These are phyloP conservation scores for Phaedon cochleariae DNA, from an alignment of 2,888 invertebrate species.

Conservation along the genomic window DNA sequence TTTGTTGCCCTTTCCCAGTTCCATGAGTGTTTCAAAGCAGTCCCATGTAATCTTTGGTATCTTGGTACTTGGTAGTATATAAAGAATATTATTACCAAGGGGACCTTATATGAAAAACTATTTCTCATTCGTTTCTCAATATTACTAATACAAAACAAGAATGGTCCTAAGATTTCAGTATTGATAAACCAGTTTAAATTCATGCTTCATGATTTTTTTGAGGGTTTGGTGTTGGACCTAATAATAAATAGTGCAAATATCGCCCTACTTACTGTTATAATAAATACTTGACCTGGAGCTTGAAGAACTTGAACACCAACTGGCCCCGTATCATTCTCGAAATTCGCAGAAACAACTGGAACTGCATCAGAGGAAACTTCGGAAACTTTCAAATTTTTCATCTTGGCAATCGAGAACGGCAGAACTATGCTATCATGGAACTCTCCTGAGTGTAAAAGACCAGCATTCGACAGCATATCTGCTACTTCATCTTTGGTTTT, in stretches of 20 bases:
- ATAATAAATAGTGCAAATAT: constrained; percentile 15
- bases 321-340: constrained; percentile 30
- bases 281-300: constrained; percentile 63
- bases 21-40: too few species aligned
- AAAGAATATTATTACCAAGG: too few species aligned
- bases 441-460: constrained; percentile 65
- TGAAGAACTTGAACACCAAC: constrained; percentile 49
- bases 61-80: too few species aligned
- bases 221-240: too few species aligned
- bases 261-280: constrained; percentile 61
- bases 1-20: too few species aligned
- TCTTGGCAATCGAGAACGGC: constrained; percentile 21
- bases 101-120: too few species aligned
- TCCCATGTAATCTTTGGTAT: too few species aligned
- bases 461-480: constrained; percentile 15
- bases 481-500: neutral
- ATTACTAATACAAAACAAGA: too few species aligned
- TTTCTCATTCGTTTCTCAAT: too few species aligned
- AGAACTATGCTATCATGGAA: constrained; percentile 63
- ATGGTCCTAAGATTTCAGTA: too few species aligned
- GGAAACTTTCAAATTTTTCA: neutral
- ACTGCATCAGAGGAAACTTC: neutral
- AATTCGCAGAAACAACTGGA: neutral
- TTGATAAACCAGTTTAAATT: too few species aligned
- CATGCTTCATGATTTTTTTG: too few species aligned